phyloP scores from a whole-genome alignment of 1,140 invertebrate genomes.

The Diplogasteroides magnus region DNA sequence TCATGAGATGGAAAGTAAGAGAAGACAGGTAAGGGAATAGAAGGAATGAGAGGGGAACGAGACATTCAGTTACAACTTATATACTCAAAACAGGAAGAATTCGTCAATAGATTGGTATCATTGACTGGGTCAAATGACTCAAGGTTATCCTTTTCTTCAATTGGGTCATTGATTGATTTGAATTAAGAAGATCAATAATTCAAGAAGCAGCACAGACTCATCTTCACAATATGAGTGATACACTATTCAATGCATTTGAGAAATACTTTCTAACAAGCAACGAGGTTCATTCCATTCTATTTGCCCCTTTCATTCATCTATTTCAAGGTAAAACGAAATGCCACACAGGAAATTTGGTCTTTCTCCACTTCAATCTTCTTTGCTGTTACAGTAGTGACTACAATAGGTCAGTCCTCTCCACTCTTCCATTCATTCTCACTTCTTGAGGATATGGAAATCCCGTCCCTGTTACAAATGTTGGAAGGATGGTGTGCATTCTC shows the following conservation, averaged over 20 bases:
- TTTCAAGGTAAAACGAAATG: slow-evolving; percentile 44
- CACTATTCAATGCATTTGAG: slow-evolving; percentile 52
- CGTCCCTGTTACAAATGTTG: slow-evolving; percentile 44
- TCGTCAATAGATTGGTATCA: slow-evolving; percentile 39
- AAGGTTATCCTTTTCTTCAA: slow-evolving; percentile 27
- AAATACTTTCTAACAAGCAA: slow-evolving; percentile 50
- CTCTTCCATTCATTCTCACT: too few species aligned
- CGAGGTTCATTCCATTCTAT: slow-evolving; percentile 22
- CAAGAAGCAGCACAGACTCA: slow-evolving; percentile 40
- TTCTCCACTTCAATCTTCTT: slow-evolving; percentile 56
- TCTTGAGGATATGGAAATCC: slow-evolving; percentile 55
- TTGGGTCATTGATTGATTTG: not conserved
- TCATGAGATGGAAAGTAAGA: slow-evolving; percentile 45
- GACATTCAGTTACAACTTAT: slow-evolving; percentile 36
- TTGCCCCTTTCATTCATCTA: not conserved
- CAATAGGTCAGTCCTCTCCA: slow-evolving; percentile 35
- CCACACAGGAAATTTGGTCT: slow-evolving; percentile 52
- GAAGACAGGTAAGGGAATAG: slow-evolving; percentile 38
- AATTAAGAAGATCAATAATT: not conserved
- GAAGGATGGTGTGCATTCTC: slow-evolving; percentile 46
- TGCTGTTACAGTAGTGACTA: slow-evolving; percentile 52
- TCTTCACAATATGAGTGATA: slow-evolving; percentile 54
- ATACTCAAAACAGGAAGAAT: slow-evolving; percentile 43
- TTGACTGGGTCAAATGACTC: slow-evolving; percentile 41
- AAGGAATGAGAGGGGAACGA: not conserved